Evolutionary conservation across 64 coral and sea anemone genomes (phyloP).

Genomic region (Orbicella faveolata): DNA sequence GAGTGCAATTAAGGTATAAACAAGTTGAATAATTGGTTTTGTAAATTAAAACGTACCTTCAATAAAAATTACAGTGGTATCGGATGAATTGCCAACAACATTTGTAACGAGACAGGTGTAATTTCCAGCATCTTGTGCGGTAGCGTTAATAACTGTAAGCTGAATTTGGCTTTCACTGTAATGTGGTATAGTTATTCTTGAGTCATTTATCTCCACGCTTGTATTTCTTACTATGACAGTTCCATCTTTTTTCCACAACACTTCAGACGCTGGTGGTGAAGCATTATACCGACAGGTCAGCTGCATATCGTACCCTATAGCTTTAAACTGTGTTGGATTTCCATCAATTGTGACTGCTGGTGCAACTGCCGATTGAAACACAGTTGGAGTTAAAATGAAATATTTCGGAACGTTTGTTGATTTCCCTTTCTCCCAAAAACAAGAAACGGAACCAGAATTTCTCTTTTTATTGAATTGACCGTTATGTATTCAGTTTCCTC

Average conservation of each 20-base stretch:
- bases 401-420: too few relatives aligned
- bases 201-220: not conserved
- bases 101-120: too few relatives aligned
- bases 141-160: not conserved
- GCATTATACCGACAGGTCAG: constrained; percentile 21
- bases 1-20: too few relatives aligned
- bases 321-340: not conserved
- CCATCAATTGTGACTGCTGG: constrained; percentile 18
- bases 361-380: not conserved
- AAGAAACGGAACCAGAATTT: not conserved
- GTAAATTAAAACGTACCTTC: too few relatives aligned
- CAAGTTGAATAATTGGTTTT: too few relatives aligned
- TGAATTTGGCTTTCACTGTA: not conserved
- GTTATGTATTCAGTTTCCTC: too few relatives aligned
- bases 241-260: constrained; percentile 9
- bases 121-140: not conserved
- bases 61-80: too few relatives aligned
- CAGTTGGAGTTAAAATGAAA: too few relatives aligned
- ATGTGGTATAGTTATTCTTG: too few relatives aligned
- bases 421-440: too few relatives aligned
- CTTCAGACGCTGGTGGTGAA: constrained; percentile 1
- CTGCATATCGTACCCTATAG: not conserved
- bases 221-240: not conserved
- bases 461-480: too few relatives aligned
- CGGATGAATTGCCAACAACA: too few relatives aligned